These are phyloP conservation scores for Gastrophryne carolinensis DNA, from an alignment of 2,797 vertebrate species.

Conservation along the genomic window DNA sequence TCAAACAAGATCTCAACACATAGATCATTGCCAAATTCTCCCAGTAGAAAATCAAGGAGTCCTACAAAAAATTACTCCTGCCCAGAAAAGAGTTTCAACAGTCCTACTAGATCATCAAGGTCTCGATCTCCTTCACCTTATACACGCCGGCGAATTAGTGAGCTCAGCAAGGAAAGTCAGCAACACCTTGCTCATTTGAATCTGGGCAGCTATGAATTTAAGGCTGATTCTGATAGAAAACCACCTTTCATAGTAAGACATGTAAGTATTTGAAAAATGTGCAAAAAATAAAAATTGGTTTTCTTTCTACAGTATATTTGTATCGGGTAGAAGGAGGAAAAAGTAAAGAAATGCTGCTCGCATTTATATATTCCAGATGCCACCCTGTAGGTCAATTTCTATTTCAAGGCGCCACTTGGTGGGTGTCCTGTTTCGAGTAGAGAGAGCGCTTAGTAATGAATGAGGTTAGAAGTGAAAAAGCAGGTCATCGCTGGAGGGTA, in stretches of 20 bases:
- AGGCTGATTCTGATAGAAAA: conserved; percentile 39
- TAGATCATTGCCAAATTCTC: conserved; percentile 42
- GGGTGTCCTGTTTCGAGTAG: no score
- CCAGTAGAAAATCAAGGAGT: conserved; percentile 42
- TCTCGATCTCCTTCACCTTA: conserved; percentile 59
- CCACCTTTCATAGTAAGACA: conserved; percentile 62
- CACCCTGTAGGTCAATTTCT: no score
- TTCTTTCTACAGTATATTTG: no score
- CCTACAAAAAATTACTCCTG: conserved; percentile 49
- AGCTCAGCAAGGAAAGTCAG: conserved; percentile 49
- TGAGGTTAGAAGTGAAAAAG: no score
- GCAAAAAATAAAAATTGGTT: no score
- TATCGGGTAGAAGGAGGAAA: no score
- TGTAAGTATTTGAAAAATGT: conserved; percentile 55
- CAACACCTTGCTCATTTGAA: conserved; percentile 47
- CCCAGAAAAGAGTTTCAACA: conserved; percentile 36
- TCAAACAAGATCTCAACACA: background rate
- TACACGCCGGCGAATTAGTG: conserved; percentile 32
- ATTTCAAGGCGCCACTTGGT: no score
- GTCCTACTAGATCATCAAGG: conserved; percentile 33
- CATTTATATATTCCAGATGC: no score
- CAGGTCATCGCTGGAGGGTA: no score
- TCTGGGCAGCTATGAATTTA: conserved; percentile 47
- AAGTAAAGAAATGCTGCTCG: no score
- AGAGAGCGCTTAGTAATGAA: no score